phyloP scores from a whole-genome alignment of 2,113 vertebrate genomes.

The Amphiprion percula region DNA sequence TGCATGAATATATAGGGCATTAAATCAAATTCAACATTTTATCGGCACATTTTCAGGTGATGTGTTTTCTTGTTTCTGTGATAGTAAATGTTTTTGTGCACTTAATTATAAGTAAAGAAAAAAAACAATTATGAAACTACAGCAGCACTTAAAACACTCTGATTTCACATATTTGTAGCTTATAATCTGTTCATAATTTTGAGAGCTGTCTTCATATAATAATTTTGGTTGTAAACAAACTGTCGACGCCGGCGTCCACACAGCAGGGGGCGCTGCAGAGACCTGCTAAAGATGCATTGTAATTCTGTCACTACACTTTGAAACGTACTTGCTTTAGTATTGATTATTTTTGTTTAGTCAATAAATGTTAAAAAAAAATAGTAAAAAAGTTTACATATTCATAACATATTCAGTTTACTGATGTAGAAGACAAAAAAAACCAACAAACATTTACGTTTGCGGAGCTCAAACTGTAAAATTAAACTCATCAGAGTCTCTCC shows the following conservation, averaged over 20 bases:
- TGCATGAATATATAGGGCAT: not conserved
- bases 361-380: not conserved
- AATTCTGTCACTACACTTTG: not conserved
- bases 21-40: not conserved
- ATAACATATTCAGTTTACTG: not conserved
- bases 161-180: not conserved
- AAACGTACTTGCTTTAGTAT: not conserved
- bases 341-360: not conserved
- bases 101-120: too few species aligned
- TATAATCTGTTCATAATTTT: too few species aligned
- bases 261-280: not conserved
- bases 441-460: too few species aligned
- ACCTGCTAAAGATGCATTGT: not conserved
- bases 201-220: too few species aligned
- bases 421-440: not conserved
- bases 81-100: too few species aligned
- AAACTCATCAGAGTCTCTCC: too few species aligned
- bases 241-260: too few species aligned
- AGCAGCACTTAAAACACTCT: not conserved
- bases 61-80: too few species aligned
- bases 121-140: too few species aligned
- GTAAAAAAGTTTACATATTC: not conserved
- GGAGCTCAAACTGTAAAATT: too few species aligned
- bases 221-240: too few species aligned
- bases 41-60: not conserved